Evolutionary conservation across 2,888 invertebrate species (phyloP).

Genomic region (Drosophila yooni): DNA sequence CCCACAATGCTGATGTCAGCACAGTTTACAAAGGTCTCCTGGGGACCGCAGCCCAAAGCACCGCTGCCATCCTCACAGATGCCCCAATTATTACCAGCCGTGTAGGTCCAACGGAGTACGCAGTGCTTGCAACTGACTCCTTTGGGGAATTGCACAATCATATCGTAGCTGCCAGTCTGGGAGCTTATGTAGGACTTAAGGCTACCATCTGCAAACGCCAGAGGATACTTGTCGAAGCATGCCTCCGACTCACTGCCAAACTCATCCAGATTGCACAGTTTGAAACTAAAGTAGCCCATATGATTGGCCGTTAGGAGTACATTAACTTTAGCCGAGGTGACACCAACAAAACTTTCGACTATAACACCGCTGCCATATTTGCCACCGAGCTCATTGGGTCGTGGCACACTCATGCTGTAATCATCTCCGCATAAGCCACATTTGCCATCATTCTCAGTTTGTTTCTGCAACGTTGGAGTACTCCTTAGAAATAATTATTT

Average conservation of each 20-base stretch:
- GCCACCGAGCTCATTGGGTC: conserved; percentile 87
- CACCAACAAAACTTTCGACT: conserved; percentile 83
- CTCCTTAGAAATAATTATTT: neutral
- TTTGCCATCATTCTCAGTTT: conserved; percentile 84
- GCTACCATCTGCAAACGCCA: conserved; percentile 81
- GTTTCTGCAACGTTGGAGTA: conserved; percentile 67
- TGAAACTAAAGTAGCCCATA: conserved; percentile 85
- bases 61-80: conserved; percentile 84
- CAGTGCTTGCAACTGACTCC: conserved; percentile 86
- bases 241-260: conserved; percentile 85
- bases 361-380: conserved; percentile 86
- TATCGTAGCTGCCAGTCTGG: conserved; percentile 62
- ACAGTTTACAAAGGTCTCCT: conserved; percentile 86
- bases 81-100: conserved; percentile 86
- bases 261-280: conserved; percentile 86
- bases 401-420: conserved; percentile 84
- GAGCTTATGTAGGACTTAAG: conserved; percentile 61
- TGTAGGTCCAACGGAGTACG: conserved; percentile 87
- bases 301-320: conserved; percentile 86
- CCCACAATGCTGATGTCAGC: conserved; percentile 84
- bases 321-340: conserved; percentile 67
- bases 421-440: conserved; percentile 87
- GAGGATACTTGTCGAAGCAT: conserved; percentile 85
- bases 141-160: conserved; percentile 81
- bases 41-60: conserved; percentile 85